Evolutionary conservation across 2,113 vertebrate genomes (phyloP), one percentile per base, ranked within the genome.

Genomic region (Agelaius phoeniceus): DNA sequence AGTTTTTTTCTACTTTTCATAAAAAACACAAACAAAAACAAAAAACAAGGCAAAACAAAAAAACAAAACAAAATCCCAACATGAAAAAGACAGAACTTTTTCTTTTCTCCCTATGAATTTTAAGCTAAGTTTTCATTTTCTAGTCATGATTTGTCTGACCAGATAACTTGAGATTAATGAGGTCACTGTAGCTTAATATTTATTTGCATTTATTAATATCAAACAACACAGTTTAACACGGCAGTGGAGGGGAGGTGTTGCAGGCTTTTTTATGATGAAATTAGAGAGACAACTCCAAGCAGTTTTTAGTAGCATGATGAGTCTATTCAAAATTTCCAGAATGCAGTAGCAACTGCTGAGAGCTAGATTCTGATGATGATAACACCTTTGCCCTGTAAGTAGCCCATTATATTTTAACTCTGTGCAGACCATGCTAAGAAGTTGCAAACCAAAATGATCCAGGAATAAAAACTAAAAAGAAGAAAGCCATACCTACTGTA

Each of bases 191-290:
- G 31, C 9, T 81, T 77, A 33, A 44, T n/a, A 48, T 57, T 66
- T 86, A 59, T 35, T 76, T 75, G 27, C 26, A 41, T 71, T 77
- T 74, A 49, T 33, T 62, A 78, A 80, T 86, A 83, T 51, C 59
- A 92, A 72, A 61, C 5, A 41, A 31, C 14, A 35, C 10, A 8
- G 13, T 84, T 89, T 75, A 76, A 43, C 2, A 5, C 3, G 13
- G 2, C 0, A 1, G 8, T 1, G 3, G 35, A 2, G 5, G 13
- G 2, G 10, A 19, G 2, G 5, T 3, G 4, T 54, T 59, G 37
- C 19, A 49, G 16, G 12, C 11, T 74, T 63, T 74, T 67, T 67
- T 13, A 31, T 62, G 31, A n/a, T 22, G 2, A n/a, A 90, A 59
- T 80, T 88, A 52, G 44, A 74, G 87, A 93, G n/a, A 9, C 24